Percentiles rank a stretch among this genome's conserved stretches.
These are phyloP conservation scores for Drosophila miranda DNA, from an alignment of 1,140 invertebrate species.

Conservation along the genomic window DNA sequence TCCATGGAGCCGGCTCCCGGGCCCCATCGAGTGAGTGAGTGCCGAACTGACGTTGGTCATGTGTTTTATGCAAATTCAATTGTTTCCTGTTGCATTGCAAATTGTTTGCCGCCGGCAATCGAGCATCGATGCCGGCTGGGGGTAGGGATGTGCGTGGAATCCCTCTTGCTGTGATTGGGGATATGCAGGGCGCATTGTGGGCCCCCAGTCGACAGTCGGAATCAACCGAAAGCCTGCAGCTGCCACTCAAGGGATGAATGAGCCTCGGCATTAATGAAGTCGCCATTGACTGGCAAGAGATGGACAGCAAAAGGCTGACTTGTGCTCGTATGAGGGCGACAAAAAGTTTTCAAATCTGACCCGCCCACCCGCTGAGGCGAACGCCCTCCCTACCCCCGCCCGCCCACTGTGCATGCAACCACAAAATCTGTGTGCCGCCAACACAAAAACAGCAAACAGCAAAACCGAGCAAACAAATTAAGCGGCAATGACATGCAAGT, in stretches of 20 bases:
- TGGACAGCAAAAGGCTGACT: background rate
- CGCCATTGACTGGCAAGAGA: constrained; percentile 13
- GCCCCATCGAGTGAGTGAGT: constrained; percentile 45
- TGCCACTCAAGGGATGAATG: constrained; percentile 28
- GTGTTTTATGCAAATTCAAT: constrained; percentile 79
- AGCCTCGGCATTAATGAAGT: constrained; percentile 40
- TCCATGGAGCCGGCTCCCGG: constrained; percentile 8
- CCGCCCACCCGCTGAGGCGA: constrained; percentile 1
- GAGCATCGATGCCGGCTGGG: constrained; percentile 28
- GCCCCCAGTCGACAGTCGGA: background rate
- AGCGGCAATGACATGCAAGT: constrained; percentile 76
- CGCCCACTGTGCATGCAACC: constrained; percentile 46
- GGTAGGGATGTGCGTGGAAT: background rate
- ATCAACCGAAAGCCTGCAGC: constrained; percentile 16
- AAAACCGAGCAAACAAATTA: constrained; percentile 76
- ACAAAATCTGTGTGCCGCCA: constrained; percentile 66
- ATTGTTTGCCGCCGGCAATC: constrained; percentile 54
- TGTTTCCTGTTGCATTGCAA: constrained; percentile 76
- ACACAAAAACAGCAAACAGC: constrained; percentile 30
- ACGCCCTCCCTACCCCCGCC: too few relatives aligned
- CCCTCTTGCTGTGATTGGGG: constrained; percentile 4
- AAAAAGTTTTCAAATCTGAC: constrained; percentile 35
- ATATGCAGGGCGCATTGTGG: background rate
- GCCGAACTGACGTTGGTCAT: constrained; percentile 57
- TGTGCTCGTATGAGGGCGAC: too few relatives aligned